These are phyloP conservation scores for Menidia menidia DNA, from an alignment of 2,797 vertebrate species.

Conservation along the genomic window DNA sequence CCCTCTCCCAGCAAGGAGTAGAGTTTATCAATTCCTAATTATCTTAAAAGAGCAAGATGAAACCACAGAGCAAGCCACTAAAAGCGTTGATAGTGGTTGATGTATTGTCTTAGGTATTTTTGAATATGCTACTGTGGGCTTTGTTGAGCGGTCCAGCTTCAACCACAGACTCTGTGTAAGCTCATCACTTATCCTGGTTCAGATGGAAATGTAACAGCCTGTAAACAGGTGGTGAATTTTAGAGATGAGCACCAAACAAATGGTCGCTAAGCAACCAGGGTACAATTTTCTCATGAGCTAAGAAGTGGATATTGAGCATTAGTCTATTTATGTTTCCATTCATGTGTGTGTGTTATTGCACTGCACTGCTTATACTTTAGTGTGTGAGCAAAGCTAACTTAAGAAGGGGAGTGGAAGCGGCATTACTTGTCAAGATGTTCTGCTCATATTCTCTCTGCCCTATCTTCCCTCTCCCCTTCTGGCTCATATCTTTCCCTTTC, in stretches of 20 bases:
- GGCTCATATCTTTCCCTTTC: conserved; percentile 51
- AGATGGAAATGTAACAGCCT: conserved; percentile 49
- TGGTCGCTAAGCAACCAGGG: conserved; percentile 75
- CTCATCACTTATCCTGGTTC: conserved; percentile 45
- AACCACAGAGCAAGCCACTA: conserved; percentile 66
- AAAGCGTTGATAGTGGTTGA: conserved; percentile 50
- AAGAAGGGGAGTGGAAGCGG: conserved; percentile 16
- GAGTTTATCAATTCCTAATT: conserved; percentile 77
- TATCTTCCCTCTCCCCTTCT: conserved; percentile 34
- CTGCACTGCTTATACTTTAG: conserved; percentile 33
- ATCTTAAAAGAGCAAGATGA: conserved; percentile 71
- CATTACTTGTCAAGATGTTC: conserved; percentile 37
- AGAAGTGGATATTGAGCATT: conserved; percentile 45
- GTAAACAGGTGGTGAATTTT: conserved; percentile 60
- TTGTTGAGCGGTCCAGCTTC: conserved; percentile 36
- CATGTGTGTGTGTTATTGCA: conserved; percentile 15
- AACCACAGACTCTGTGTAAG: conserved; percentile 44
- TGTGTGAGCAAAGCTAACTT: conserved; percentile 18
- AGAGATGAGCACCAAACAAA: conserved; percentile 67
- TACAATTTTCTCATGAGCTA: conserved; percentile 63
- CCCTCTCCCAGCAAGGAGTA: conserved; percentile 45
- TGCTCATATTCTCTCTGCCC: conserved; percentile 31
- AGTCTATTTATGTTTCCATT: conserved; percentile 46
- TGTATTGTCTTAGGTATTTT: conserved; percentile 49
- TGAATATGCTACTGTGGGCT: conserved; percentile 51